phyloP scores from a whole-genome alignment of 2,888 invertebrate species.

The Sipunculus nudus region DNA sequence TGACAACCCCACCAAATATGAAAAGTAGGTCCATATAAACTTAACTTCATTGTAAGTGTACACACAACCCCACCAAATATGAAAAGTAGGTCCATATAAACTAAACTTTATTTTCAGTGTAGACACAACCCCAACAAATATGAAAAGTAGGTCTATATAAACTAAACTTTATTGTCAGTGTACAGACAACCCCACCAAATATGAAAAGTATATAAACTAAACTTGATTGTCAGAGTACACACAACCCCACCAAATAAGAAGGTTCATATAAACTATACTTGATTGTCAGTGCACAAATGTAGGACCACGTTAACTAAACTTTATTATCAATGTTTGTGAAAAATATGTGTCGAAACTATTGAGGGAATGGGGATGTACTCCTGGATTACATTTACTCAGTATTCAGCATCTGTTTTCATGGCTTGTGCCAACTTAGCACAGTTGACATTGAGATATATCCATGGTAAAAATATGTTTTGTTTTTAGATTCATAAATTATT shows the following conservation, averaged over 20 bases:
- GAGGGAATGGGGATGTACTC: too few species aligned
- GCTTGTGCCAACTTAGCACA: too few species aligned
- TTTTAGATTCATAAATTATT: too few species aligned
- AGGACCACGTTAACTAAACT: neutral
- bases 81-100: neutral
- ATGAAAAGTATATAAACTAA: neutral
- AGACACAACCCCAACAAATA: neutral
- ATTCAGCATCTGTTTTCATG: too few species aligned
- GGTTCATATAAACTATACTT: neutral
- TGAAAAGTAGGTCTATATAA: neutral
- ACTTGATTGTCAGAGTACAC: neutral
- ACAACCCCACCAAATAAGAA: neutral
- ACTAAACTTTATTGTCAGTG: neutral
- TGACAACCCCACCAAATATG: neutral
- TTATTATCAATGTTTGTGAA: neutral
- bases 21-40: neutral
- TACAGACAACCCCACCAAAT: neutral
- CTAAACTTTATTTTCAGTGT: neutral
- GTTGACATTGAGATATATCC: too few species aligned
- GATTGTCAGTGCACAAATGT: neutral
- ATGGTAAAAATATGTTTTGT: too few species aligned
- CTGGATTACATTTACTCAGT: too few species aligned
- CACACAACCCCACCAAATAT: neutral
- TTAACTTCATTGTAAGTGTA: neutral
- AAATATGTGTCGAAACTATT: too few species aligned